These are phyloP conservation scores for Noctua fimbriata DNA, from an alignment of 2,888 invertebrate genomes.

Conservation along the genomic window DNA sequence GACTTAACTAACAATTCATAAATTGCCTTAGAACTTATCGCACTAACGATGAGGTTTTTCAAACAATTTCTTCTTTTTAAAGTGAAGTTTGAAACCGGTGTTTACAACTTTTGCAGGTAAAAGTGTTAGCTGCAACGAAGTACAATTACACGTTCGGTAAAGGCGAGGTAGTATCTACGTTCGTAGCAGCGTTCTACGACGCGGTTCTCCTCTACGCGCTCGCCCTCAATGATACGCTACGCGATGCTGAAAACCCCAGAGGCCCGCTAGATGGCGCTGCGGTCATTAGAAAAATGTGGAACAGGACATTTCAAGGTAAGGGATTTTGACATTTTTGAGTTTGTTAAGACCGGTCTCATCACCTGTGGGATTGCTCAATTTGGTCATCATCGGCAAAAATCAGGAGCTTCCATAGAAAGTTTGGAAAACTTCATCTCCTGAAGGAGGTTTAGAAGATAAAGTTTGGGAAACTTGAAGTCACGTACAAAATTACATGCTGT, in stretches of 20 bases:
- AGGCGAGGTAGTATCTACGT: constrained; percentile 95
- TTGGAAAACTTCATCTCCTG: neutral
- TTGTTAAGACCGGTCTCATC: neutral
- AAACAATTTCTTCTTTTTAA: constrained; percentile 6
- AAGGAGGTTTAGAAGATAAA: neutral
- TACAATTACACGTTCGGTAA: constrained; percentile 94
- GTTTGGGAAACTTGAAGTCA: neutral
- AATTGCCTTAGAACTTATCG: neutral
- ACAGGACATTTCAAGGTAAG: constrained; percentile 94
- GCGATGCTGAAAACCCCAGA: constrained; percentile 84
- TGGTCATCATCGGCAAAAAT: neutral
- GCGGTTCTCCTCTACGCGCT: constrained; percentile 98
- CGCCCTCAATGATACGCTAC: constrained; percentile 96
- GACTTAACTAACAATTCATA: constrained; percentile 14
- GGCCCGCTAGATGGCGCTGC: constrained; percentile 94
- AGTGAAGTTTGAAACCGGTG: neutral
- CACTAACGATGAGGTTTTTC: neutral
- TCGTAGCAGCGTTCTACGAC: constrained; percentile 98
- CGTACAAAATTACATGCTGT: neutral
- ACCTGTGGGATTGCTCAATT: neutral
- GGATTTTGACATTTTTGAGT: neutral
- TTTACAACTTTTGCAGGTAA: constrained; percentile 88
- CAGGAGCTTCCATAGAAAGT: neutral
- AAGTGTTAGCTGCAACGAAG: constrained; percentile 92
- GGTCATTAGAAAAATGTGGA: constrained; percentile 96